Conservation (phyloP, 2,113 vertebrate species). For the Hemiprocne comata region DNA sequence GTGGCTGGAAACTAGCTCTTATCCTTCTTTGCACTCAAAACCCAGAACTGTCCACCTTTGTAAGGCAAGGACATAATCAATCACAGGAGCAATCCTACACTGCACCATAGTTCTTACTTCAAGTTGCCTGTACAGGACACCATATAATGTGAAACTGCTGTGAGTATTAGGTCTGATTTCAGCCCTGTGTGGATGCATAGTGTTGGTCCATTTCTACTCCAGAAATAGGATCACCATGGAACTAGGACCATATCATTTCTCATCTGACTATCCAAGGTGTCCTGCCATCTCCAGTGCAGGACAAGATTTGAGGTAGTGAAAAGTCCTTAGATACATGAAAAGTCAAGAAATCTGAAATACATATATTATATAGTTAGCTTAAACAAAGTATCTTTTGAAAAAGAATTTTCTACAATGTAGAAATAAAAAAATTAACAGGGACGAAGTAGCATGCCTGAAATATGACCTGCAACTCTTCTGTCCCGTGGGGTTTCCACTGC, state of each 20-base stretch:
- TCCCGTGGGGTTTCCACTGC: background rate
- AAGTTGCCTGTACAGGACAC: background rate
- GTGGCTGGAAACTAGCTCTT: background rate
- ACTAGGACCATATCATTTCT: background rate
- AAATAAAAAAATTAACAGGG: background rate
- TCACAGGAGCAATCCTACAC: background rate
- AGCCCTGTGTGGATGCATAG: background rate
- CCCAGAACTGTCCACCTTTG: background rate
- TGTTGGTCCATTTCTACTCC: background rate
- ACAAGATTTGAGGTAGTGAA: background rate
- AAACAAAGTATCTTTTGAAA: background rate
- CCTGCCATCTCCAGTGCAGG: background rate
- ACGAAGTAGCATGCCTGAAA: background rate
- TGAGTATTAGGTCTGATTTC: background rate
- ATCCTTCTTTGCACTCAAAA: background rate
- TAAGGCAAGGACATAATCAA: background rate
- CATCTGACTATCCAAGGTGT: background rate
- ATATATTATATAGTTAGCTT: background rate
- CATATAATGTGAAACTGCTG: rapidly evolving
- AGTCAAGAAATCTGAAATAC: background rate
- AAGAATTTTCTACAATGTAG: background rate
- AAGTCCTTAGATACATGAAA: background rate
- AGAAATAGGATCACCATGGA: background rate
- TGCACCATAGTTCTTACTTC: background rate
- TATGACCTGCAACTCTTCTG: background rate